Base-by-base conservation (phyloP, 2,113 vertebrate genomes). In the Istiophorus platypterus region DNA sequence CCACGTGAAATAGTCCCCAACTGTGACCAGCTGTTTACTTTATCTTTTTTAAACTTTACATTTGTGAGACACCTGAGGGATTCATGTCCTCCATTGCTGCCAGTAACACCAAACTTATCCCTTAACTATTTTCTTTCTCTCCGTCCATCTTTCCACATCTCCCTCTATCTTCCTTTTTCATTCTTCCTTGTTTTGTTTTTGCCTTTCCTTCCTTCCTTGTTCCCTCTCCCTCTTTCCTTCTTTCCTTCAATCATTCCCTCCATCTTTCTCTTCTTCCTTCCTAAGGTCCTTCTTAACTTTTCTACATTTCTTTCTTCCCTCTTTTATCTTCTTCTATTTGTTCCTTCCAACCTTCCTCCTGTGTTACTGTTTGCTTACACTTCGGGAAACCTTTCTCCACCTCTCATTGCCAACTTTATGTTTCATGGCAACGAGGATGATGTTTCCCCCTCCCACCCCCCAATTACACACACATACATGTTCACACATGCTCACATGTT, bases 401-500 rank as follows among this genome's bases (percentile, higher is more conserved):
- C 71, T 59, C 24, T 79, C 41, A 0, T 64, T 91, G 80, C 88
- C 92, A 92, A 90, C 77, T 89, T 75, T 82, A 82, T 89, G 86
- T 89, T 87, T 80, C 90, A 91, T 85, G 84, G 81, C 87, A 92
- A 89, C 74, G 3, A 83, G 72, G 71, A 80, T 77, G 82, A 85
- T 62, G 76, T 76, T 86, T 85, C 85, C 37, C 76, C 77, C 83
- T 78, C 76, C 85, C 41, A 61, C 54, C 76, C 63, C 45, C 75
- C 59, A 54, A 74, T 61, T 1, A 31, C 18, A 47, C 52, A 75
- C 70, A 78, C 42, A 77, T 42, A 61, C 51, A 59, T 24, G 7
- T 39, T 45, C 49, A 61, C 66, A 80, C 54, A 78, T 57, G 17
- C 27, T 20, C 17, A 45, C 54, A 67, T 65, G 41, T 57, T 65